Conservation (phyloP, 2,113 vertebrate species). For the Eclectus roratus region DNA sequence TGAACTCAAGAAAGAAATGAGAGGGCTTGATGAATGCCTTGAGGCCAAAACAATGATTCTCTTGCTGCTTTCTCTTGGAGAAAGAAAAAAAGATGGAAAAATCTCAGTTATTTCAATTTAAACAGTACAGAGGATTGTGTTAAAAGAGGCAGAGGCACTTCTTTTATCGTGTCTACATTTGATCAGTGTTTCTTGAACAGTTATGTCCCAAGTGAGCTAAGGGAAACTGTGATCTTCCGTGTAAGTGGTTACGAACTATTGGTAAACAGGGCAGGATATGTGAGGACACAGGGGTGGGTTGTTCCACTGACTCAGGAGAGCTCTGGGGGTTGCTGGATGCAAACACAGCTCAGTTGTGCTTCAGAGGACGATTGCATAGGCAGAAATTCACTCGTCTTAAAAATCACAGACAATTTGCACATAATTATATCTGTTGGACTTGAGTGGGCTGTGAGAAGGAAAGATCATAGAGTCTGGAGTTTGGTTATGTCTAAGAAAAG, state of each 20-base stretch:
- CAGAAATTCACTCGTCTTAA: not conserved
- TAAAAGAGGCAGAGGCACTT: not conserved
- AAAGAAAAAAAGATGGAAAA: slow-evolving; percentile 1
- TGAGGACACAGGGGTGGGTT: not conserved
- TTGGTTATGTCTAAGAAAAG: not conserved
- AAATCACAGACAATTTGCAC: not conserved
- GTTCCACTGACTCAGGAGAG: not conserved
- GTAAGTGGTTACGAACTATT: not conserved
- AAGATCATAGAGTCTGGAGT: not conserved
- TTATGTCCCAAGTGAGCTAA: slow-evolving; percentile 12
- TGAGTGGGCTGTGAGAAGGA: not conserved
- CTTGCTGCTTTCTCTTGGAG: slow-evolving; percentile 38
- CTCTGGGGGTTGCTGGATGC: not conserved
- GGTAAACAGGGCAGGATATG: not conserved
- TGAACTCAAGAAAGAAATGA: slow-evolving; percentile 58
- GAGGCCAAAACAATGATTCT: slow-evolving; percentile 60
- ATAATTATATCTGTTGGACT: not conserved
- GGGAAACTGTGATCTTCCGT: not conserved
- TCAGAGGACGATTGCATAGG: not conserved
- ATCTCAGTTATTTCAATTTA: slow-evolving; percentile 32
- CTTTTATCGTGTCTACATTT: slow-evolving; percentile 17
- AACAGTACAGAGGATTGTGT: not conserved
- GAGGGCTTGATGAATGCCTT: slow-evolving; percentile 60
- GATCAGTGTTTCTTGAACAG: slow-evolving; percentile 3
- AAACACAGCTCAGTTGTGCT: not conserved